Evolutionary conservation across 2,888 invertebrate species (phyloP), one percentile per base, ranked within the genome.

Genomic region (Neocrepidodera transversa): DNA sequence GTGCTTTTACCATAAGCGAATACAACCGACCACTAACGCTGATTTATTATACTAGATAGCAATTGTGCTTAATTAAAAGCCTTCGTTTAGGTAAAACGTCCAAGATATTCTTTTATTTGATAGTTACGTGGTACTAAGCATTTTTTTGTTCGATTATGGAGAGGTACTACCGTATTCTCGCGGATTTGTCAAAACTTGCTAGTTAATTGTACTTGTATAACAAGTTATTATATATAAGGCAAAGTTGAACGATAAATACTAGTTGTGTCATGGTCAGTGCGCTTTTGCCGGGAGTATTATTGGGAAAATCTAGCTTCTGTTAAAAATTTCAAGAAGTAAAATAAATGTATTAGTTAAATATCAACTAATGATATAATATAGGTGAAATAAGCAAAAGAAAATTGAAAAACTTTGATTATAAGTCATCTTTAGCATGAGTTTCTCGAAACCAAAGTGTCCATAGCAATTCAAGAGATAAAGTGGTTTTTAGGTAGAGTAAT

Each of bases 31-130:
- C 36, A 60, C 48, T 55, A 49, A 35, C 53, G 56, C 62, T 60
- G 63, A 66, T 66, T 64, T 64, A 64, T 66, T 53, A 52, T 55
- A 20, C 57, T 42, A 56, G 54, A 54, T 57, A 48, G 61, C 60
- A 35, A 53, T 61, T 56, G 56, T 53, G 61, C 62, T 63, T 66
- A 66, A 66, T 66, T 66, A 66, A 64, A 66, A 61, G 45, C 38
- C 50, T 58, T 63, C 60, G 61, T 64, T 66, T 63, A 60, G 62
- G 62, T 56, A 55, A 50, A 62, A 53, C 57, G 40, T 51, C 50
- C 28, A 26, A 36, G 42, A 56, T 56, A 56, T 60, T 40, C 47
- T 42, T 52, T 48, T 45, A 30, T 28, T 43, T 32, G 60, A 8
- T 51, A 32, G 38, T 56, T 60, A 56, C 26, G 23, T 18, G 35